These are phyloP conservation scores for Pterois miles DNA, from an alignment of 2,797 vertebrate genomes.

Conservation along the genomic window DNA sequence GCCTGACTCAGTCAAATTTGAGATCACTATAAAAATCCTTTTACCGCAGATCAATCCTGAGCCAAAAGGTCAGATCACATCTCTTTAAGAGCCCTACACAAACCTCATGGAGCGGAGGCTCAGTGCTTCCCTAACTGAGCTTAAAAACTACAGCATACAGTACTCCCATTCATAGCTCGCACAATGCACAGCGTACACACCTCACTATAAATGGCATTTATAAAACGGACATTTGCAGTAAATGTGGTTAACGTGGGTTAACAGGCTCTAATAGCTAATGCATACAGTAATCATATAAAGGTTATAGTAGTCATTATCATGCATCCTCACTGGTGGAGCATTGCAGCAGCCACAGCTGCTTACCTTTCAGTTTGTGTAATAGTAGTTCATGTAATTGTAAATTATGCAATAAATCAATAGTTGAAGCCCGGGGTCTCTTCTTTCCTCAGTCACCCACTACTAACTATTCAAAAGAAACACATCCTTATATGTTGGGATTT, in stretches of 20 bases:
- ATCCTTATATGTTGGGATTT: no score
- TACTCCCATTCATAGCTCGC: neutral
- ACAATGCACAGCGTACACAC: neutral
- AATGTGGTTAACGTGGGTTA: constrained; percentile 14
- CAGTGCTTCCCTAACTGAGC: neutral
- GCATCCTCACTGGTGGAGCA: neutral
- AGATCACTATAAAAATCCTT: constrained; percentile 70
- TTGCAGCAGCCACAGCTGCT: constrained; percentile 24
- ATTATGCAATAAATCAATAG: constrained; percentile 24
- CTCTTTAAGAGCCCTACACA: constrained; percentile 36
- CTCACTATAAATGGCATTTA: constrained; percentile 9
- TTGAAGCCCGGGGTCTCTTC: neutral
- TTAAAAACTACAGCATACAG: neutral
- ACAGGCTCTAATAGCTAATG: constrained; percentile 27
- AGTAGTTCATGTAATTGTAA: constrained; percentile 10
- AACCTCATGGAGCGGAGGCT: neutral
- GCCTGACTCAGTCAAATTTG: constrained; percentile 72
- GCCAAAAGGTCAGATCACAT: constrained; percentile 57
- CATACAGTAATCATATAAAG: constrained; percentile 33
- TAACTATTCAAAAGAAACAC: no score
- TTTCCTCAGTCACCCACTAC: neutral
- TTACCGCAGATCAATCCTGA: constrained; percentile 65
- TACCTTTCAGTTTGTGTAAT: neutral
- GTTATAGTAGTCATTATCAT: constrained; percentile 31
- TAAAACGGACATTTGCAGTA: neutral